Base-by-base conservation (phyloP, 2,113 vertebrate species). In the Corynorhinus townsendii region DNA sequence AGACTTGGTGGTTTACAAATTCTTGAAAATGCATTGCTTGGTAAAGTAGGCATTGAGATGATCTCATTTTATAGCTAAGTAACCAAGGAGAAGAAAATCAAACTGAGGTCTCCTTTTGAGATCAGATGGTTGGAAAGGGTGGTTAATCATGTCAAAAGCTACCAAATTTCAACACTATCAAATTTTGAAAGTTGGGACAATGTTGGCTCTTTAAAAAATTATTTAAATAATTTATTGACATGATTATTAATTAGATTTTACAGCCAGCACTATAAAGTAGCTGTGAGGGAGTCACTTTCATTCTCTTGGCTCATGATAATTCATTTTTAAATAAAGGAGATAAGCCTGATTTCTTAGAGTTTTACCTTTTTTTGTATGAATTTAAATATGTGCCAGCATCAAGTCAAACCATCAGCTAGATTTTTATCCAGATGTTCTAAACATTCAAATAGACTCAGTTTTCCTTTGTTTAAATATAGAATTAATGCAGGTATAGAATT, bases 391-490 rank as follows among this genome's bases (percentile, higher is more conserved):
- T 89, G 43, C 19, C 71, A 95, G 75, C 49, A 80, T 59, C 49
- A 72, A 64, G 52, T 77, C 86, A 97, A 96, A 79, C 20, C 11
- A 43, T 49, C 89, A 84, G 62, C 68, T 54, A 56, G 49, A 76
- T 80, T 95, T 96, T 89, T 79, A 86, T 71, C 69, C 68, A 22
- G 10, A 40, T 73, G 62, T 92, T 92, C 66, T 87, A 94, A 84
- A 87, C 73, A 86, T 73, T 90, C 43, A 83, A 91, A 95, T 92
- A 76, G 43, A 43, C 14, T 83, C 33, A 90, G n/a, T 76, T 93
- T 73, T 86, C n/a, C 40, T 90, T 82, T 92, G 66, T 83, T 93
- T 89, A 91, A 96, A 94, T 88, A 71, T 95, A 95, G 82, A 96
- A 79, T 45, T 95, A 86, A 94, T 83, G 30, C 16, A 92, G 33